phyloP scores from a whole-genome alignment of 2,888 invertebrate species.

The Cephus sareptanus region DNA sequence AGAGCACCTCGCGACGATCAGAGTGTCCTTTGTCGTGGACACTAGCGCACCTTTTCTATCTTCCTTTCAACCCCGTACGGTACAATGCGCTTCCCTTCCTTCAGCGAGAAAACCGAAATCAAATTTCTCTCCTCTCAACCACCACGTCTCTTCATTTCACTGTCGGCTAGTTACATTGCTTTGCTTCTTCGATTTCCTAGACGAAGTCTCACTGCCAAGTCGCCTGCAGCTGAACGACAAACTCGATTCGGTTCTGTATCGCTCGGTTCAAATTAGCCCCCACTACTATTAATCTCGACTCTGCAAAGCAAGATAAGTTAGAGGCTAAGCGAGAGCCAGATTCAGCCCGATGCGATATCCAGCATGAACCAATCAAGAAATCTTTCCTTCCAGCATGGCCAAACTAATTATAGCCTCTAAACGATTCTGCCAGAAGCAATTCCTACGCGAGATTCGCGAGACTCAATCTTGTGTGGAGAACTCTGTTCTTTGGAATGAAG shows the following conservation, averaged over 20 bases:
- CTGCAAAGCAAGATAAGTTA: conserved; percentile 54
- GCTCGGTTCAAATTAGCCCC: background rate
- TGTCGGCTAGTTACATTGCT: background rate
- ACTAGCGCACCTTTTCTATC: background rate
- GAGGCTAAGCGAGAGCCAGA: conserved; percentile 19
- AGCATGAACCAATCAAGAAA: conserved; percentile 17
- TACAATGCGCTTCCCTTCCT: background rate
- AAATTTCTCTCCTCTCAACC: background rate
- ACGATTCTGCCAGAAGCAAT: conserved; percentile 58
- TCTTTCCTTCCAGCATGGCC: conserved; percentile 30
- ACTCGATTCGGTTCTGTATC: background rate
- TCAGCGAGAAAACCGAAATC: background rate
- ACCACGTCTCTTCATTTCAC: background rate
- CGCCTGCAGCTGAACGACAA: background rate
- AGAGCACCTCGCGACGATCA: background rate
- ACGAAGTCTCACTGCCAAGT: background rate
- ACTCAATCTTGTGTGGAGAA: background rate
- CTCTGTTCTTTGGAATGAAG: background rate
- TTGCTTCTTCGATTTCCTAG: background rate
- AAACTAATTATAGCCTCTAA: conserved; percentile 54
- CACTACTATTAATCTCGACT: conserved; percentile 42
- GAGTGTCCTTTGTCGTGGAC: background rate
- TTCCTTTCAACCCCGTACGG: background rate
- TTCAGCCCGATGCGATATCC: conserved; percentile 33
- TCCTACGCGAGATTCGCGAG: conserved; percentile 28